Conservation (phyloP, 2,888 invertebrate genomes). For the Loripinus fragilis region DNA sequence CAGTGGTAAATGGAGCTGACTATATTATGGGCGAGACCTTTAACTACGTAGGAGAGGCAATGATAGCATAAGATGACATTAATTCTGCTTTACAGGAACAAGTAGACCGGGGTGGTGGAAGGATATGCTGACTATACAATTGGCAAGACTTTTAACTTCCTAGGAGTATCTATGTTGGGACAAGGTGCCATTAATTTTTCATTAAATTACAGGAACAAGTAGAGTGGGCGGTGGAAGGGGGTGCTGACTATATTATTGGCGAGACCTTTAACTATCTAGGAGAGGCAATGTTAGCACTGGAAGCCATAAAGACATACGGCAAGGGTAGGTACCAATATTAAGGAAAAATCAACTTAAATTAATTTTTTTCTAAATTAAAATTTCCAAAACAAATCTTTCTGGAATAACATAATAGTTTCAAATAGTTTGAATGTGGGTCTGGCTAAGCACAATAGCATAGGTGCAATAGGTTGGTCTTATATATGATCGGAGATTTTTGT, state of each 20-base stretch:
- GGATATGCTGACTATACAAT: constrained; percentile 79
- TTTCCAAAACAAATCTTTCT: too few species aligned
- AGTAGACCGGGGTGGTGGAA: constrained; percentile 78
- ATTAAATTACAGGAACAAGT: constrained; percentile 35
- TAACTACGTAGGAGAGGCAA: constrained; percentile 74
- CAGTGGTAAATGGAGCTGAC: constrained; percentile 78
- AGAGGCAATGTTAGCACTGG: constrained; percentile 66
- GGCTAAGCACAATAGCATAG: too few species aligned
- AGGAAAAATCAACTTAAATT: too few species aligned
- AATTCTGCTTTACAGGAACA: constrained; percentile 80
- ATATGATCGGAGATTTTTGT: too few species aligned
- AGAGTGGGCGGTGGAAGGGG: too few species aligned
- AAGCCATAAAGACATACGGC: constrained; percentile 77
- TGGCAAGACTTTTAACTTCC: constrained; percentile 77
- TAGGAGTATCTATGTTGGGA: constrained; percentile 77
- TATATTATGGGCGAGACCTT: constrained; percentile 82
- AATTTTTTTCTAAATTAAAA: too few species aligned
- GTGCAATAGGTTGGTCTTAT: too few species aligned
- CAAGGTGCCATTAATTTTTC: constrained; percentile 74
- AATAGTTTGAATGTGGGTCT: too few species aligned
- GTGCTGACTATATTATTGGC: too few species aligned
- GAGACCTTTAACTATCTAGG: too few species aligned
- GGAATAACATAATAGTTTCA: too few species aligned
- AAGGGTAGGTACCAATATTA: too few species aligned
- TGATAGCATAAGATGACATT: constrained; percentile 76